Conservation (phyloP, 2,888 invertebrate genomes). For the Sarcophaga caerulescens region DNA sequence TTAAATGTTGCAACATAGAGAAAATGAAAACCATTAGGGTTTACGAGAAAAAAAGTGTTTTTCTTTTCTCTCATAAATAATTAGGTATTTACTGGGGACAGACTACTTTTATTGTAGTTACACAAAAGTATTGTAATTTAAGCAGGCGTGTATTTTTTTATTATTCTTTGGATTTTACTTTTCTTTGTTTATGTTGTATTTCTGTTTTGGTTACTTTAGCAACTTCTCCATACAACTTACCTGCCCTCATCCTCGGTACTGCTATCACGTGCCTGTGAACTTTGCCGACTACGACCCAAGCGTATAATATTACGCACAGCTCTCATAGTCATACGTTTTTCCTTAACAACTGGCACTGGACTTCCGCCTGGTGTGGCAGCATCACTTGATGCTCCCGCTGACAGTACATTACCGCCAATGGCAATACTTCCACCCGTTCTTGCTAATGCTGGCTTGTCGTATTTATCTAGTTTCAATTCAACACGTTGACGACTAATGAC, state of each 20-base stretch:
- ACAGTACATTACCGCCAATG: constrained; percentile 30
- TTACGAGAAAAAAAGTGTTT: too few relatives aligned
- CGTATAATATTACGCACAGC: constrained; percentile 77
- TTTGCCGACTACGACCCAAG: constrained; percentile 74
- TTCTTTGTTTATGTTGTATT: background rate
- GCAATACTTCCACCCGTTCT: constrained; percentile 27
- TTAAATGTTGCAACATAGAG: background rate
- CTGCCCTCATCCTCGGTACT: constrained; percentile 79
- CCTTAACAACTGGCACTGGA: constrained; percentile 70
- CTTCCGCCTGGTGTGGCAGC: constrained; percentile 60
- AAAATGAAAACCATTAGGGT: background rate
- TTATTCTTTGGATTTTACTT: background rate
- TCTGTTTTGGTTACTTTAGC: background rate
- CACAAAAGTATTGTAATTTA: background rate
- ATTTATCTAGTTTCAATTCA: constrained; percentile 75
- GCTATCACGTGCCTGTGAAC: constrained; percentile 76
- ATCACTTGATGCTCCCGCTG: constrained; percentile 55
- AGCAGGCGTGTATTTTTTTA: too few relatives aligned
- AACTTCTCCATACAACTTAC: constrained; percentile 69
- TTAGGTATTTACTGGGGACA: too few relatives aligned
- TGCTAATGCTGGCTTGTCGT: constrained; percentile 71
- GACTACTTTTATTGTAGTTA: background rate
- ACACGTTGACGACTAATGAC: constrained; percentile 64
- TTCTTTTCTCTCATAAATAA: too few relatives aligned
- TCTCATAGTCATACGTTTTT: constrained; percentile 75